Conservation (phyloP, 1,140 invertebrate genomes). For the Caligus rogercresseyi region DNA sequence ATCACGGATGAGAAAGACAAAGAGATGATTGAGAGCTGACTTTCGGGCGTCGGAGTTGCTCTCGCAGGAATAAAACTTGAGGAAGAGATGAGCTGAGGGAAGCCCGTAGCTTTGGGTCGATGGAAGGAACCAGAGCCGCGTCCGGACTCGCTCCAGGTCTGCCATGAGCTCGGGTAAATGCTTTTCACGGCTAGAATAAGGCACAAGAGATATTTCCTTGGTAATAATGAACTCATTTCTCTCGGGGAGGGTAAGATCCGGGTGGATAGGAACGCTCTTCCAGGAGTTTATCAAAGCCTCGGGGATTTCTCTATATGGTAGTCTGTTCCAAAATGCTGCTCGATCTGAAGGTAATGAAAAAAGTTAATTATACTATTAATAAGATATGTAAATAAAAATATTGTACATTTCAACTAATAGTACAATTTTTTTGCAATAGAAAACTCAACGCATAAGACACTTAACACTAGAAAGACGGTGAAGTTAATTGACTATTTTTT, state of each 20-base stretch:
- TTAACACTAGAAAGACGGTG: too few species aligned
- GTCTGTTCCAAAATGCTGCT: conserved; percentile 14
- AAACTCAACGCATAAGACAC: too few species aligned
- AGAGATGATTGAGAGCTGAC: neutral
- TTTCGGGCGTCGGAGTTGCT: neutral
- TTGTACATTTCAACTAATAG: too few species aligned
- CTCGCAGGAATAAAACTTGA: neutral
- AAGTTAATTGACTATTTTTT: too few species aligned
- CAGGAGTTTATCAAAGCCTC: neutral
- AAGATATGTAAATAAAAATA: neutral
- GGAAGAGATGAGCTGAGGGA: neutral
- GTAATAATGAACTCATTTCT: neutral
- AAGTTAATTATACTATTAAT: neutral
- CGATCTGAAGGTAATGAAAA: conserved; percentile 8
- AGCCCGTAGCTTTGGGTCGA: neutral
- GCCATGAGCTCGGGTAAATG: neutral
- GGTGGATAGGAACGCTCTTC: neutral
- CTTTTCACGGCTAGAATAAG: neutral
- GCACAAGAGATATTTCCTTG: neutral
- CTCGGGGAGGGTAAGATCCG: neutral
- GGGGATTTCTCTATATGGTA: conserved; percentile 16
- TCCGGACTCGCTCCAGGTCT: neutral
- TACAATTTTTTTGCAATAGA: too few species aligned
- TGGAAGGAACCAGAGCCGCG: conserved; percentile 1
- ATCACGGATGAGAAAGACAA: conserved; percentile 12